Base-by-base conservation (phyloP, 2,113 vertebrate genomes). In the Pachycephala philippinensis region DNA sequence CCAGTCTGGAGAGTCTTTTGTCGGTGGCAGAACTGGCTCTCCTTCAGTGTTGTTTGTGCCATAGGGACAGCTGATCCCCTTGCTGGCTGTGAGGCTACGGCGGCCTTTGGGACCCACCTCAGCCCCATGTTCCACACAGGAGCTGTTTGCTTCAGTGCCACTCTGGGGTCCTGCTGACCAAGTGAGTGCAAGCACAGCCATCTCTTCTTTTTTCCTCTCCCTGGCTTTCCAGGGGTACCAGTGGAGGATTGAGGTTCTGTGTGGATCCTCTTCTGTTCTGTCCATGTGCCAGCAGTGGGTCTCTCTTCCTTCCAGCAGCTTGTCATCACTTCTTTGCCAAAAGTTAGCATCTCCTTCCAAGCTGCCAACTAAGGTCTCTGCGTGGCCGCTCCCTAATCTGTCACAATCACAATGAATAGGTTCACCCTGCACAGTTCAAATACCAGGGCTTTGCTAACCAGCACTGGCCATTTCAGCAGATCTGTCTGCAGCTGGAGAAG, bases 121-220 rank as follows among this genome's bases (percentile, higher is more conserved):
- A 95, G 93, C 37, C 10, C 50, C 15, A 5, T 88, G 44, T 96
- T 97, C 82, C 95, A 95, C 37, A 13, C 97, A 75, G 98, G 96
- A 54, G 96, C 98, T 16, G 60, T 93, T 87, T 94, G 94, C 61
- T 98, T 97, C 15, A 61, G 95, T 13, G 3, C 87, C 22, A 42
- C 95, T 39, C 49, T 95, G 13, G 95, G 97, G 83, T 97, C 61
- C 96, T 98, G 77, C 91, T 96, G 42, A 80, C 98, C 74, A 95
- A 97, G 97, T 94, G 83, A 98, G 97, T 91, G 7, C 66, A 71
- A 95, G 79, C 31, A 71, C 15, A 65, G 49, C 20, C 3, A 1
- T 57, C 33, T 57, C 30, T 18, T 23, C 50, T 57, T 89, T 39
- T 68, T 72, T 54, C 44, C 45, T 90, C 52, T 84, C 64, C 37